Base-by-base conservation (phyloP, 2,888 invertebrate genomes). In the Enchytraeus crypticus region DNA sequence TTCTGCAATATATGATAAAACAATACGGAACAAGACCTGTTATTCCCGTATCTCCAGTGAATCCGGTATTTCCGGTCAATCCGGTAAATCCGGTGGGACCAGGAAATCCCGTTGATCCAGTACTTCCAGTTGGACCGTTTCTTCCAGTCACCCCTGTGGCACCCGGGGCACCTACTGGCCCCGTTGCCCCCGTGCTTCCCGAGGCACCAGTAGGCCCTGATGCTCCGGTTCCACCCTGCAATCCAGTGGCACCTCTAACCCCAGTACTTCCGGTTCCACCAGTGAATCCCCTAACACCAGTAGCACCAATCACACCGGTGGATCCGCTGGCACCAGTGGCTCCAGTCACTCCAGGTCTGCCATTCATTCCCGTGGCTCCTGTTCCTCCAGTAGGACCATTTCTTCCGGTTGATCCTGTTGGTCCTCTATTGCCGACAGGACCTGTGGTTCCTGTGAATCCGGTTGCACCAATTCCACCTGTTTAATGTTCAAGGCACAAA, bases 311-410 rank as follows among this genome's bases (percentile, higher is more conserved):
- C 18, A 51, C 1, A 11, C 62, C 59, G n/a, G 56, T 54, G 26
- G 59, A 54, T 26, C 59, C 60, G 21, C 60, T 51, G n/a, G 30
- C 30, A 45, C 61, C 64, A 21, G 59, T 56, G 30, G 43, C 27
- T 2, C 51, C 59, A 23, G 53, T 43, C 32, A 8, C 46, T 1
- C 57, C 56, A 8, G 57, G 62, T 29, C 54, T 27, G 11, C 51
- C 55, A 11, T 64, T 64, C 4, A n/a, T 32, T n/a, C 60, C 56
- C 21, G 61, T 53, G 46, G 46, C 56, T n/a, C 47, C 61, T 8
- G 57, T 32, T 21, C n/a, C n/a, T 30, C 57, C 57, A 29, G n/a
- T 57, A 5, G 29, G 45, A 5, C 57, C 57, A 5, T n/a, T 21
- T 23, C 8, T 23, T 14, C 55, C 55, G 34, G 55, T 2, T 38